phyloP scores from a whole-genome alignment of 2,797 vertebrate genomes.

The Alfaro cultratus region DNA sequence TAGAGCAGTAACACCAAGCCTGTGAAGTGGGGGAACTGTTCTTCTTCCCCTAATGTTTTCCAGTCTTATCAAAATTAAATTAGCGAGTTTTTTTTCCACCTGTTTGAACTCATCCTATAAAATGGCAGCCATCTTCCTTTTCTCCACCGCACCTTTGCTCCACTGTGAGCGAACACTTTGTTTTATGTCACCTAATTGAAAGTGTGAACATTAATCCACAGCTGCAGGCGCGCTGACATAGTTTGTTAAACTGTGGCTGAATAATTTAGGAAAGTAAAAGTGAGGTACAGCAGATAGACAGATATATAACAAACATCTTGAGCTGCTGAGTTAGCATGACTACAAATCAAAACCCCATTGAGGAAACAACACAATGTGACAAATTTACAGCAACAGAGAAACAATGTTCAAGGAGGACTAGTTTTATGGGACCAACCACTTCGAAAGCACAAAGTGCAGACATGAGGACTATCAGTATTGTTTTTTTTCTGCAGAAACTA shows the following conservation, averaged over 20 bases:
- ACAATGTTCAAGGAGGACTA: not conserved
- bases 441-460: not conserved
- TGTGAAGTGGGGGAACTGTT: constrained; percentile 34
- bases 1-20: constrained; percentile 32
- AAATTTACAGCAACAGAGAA: not conserved
- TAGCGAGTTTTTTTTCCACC: constrained; percentile 36
- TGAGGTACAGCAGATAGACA: not conserved
- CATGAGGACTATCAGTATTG: not conserved
- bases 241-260: not conserved
- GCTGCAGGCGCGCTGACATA: not conserved
- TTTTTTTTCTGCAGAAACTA: not conserved
- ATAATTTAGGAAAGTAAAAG: not conserved
- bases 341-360: not conserved
- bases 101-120: constrained; percentile 25
- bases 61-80: constrained; percentile 46
- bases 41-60: constrained; percentile 32
- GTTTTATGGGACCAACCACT: not conserved
- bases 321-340: not conserved
- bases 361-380: not conserved
- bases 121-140: constrained; percentile 17
- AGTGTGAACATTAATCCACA: constrained; percentile 6
- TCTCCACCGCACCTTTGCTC: constrained; percentile 10
- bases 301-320: not conserved
- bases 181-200: constrained; percentile 8
- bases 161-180: constrained; percentile 14